These are phyloP conservation scores for Morbakka virulenta DNA, from an alignment of 30 jellyfish, hydroid and myxozoan genomes.

Conservation along the genomic window DNA sequence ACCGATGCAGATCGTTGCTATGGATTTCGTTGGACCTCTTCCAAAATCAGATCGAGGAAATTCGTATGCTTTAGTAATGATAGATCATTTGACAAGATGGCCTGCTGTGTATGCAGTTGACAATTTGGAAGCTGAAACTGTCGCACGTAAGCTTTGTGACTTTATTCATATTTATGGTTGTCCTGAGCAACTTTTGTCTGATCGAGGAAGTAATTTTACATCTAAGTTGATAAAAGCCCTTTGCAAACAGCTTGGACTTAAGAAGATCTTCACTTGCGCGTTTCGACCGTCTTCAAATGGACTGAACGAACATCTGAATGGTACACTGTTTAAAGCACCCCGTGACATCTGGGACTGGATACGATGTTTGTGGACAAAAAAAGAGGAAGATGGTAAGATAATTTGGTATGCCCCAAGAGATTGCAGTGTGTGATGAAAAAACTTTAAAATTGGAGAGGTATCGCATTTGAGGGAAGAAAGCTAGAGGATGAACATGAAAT, in stretches of 20 bases:
- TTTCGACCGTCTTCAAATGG: conserved; percentile 21
- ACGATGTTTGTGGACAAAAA: too few relatives aligned
- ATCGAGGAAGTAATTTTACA: conserved; percentile 27
- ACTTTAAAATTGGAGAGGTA: too few relatives aligned
- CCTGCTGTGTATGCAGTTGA: conserved; percentile 27
- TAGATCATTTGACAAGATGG: conserved; percentile 28
- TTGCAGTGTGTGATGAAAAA: too few relatives aligned
- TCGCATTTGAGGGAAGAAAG: too few relatives aligned
- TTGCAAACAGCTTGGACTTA: conserved; percentile 10
- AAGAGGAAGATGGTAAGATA: too few relatives aligned
- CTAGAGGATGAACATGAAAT: too few relatives aligned
- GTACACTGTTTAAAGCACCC: conserved; percentile 4
- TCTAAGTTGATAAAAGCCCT: conserved; percentile 13
- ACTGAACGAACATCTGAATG: conserved; percentile 17
- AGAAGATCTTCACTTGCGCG: conserved; percentile 28
- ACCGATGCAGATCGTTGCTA: conserved; percentile 37
- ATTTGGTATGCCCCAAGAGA: too few relatives aligned
- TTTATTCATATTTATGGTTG: conserved; percentile 17
- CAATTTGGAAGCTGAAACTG: conserved; percentile 41
- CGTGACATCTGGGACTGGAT: too few relatives aligned
- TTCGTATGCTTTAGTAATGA: conserved; percentile 2
- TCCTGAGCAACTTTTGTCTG: conserved; percentile 31
- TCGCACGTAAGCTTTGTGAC: conserved; percentile 17
- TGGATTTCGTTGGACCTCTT: conserved; percentile 39
- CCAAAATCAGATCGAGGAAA: conserved; percentile 35